Conservation (phyloP, 2,888 invertebrate genomes). For the Encarsia formosa region DNA sequence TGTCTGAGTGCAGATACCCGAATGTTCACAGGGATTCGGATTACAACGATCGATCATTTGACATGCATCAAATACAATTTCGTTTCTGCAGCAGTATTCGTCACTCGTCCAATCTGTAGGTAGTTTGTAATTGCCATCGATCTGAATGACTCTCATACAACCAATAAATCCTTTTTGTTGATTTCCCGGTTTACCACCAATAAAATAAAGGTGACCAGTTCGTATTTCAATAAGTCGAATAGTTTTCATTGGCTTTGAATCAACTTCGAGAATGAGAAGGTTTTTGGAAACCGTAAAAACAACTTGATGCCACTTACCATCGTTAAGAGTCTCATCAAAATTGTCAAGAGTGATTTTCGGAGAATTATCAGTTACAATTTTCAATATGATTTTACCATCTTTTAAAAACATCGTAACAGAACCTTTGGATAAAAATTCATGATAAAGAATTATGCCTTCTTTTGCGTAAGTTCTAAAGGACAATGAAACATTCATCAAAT, state of each 20-base stretch:
- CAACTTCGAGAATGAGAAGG: slow-evolving; percentile 72
- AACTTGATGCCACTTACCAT: slow-evolving; percentile 90
- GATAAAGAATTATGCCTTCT: slow-evolving; percentile 77
- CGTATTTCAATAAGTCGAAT: slow-evolving; percentile 65
- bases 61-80: slow-evolving; percentile 81
- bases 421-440: slow-evolving; percentile 77
- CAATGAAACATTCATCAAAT: slow-evolving; percentile 75
- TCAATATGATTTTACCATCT: slow-evolving; percentile 77
- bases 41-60: slow-evolving; percentile 92
- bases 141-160: slow-evolving; percentile 87
- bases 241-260: slow-evolving; percentile 81
- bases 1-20: slow-evolving; percentile 78
- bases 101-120: slow-evolving; percentile 80
- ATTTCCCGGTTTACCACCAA: slow-evolving; percentile 55
- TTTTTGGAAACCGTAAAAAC: slow-evolving; percentile 72
- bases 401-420: slow-evolving; percentile 74
- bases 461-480: slow-evolving; percentile 86
- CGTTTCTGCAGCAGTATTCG: slow-evolving; percentile 77
- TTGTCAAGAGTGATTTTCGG: slow-evolving; percentile 76
- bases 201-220: slow-evolving; percentile 66
- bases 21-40: slow-evolving; percentile 96
- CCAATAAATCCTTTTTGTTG: slow-evolving; percentile 80
- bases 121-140: slow-evolving; percentile 83
- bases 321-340: slow-evolving; percentile 80
- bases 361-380: slow-evolving; percentile 63